Evolutionary conservation across 2,113 vertebrate genomes (phyloP).

Genomic region (Chloebia gouldiae): DNA sequence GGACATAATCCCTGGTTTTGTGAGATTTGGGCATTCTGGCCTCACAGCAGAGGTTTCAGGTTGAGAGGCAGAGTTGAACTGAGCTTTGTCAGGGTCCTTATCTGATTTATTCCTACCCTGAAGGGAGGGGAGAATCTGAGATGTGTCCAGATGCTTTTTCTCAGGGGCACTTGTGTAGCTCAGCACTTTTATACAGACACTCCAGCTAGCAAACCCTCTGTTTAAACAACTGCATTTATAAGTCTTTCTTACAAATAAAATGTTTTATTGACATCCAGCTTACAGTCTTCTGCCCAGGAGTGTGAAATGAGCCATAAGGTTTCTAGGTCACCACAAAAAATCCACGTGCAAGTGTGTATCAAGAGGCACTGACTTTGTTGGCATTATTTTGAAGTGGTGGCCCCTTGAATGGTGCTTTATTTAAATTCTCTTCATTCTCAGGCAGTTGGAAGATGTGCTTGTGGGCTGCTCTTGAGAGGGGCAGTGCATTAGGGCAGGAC

Average conservation of each 20-base stretch:
- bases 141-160: slow-evolving; percentile 30
- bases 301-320: neutral
- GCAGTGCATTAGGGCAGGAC: neutral
- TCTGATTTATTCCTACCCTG: neutral
- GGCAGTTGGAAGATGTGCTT: neutral
- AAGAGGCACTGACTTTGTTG: neutral
- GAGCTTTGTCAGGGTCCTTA: neutral
- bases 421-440: neutral
- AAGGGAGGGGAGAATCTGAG: neutral
- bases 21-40: neutral
- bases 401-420: neutral
- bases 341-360: neutral
- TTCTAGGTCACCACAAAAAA: neutral
- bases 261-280: neutral
- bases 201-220: neutral
- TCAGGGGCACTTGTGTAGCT: slow-evolving; percentile 21
- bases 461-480: neutral
- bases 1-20: neutral
- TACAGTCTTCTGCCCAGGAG: neutral
- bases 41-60: neutral
- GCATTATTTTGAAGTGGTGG: neutral
- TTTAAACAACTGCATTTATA: slow-evolving; percentile 14
- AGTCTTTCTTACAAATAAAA: neutral
- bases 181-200: slow-evolving; percentile 1
- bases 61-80: neutral